Evolutionary conservation across 92 coral and sea anemone genomes (phyloP).

Genomic region (Epizoanthus illoricatus): DNA sequence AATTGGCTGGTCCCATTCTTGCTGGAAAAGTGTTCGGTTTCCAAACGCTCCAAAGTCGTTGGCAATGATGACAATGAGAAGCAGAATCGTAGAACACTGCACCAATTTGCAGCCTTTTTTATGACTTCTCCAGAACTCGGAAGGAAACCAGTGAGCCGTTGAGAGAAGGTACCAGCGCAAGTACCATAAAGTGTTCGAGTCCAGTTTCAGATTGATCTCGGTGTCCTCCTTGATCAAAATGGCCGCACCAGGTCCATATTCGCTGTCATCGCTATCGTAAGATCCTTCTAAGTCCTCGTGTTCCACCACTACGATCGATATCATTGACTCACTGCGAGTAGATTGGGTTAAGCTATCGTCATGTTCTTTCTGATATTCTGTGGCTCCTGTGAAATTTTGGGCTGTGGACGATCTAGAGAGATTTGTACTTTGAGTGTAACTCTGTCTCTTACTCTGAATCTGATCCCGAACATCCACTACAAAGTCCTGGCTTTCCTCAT

Average conservation of each 20-base stretch:
- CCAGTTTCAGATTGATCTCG: slow-evolving; percentile 44
- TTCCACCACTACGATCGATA: slow-evolving; percentile 41
- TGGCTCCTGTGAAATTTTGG: background rate
- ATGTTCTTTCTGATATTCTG: background rate
- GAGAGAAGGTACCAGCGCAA: slow-evolving; percentile 44
- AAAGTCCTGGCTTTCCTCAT: background rate
- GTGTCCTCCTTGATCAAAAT: slow-evolving; percentile 42
- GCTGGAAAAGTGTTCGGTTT: slow-evolving; percentile 53
- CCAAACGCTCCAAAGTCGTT: slow-evolving; percentile 62
- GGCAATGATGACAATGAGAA: slow-evolving; percentile 18
- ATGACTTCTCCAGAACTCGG: background rate
- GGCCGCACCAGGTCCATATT: slow-evolving; percentile 20
- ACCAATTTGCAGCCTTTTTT: slow-evolving; percentile 25
- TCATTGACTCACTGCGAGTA: slow-evolving; percentile 40
- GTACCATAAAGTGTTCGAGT: slow-evolving; percentile 35
- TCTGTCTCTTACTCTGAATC: background rate
- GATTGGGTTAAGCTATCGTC: background rate
- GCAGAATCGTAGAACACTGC: slow-evolving; percentile 13
- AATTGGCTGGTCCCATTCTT: slow-evolving; percentile 54
- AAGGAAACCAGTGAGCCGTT: slow-evolving; percentile 60
- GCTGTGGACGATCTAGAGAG: background rate
- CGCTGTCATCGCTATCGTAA: slow-evolving; percentile 47
- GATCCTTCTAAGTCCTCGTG: slow-evolving; percentile 22
- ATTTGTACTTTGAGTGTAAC: background rate
- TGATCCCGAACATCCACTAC: background rate